Evolutionary conservation across 2,113 vertebrate species (phyloP).

Genomic region (Phyllostomus discolor): DNA sequence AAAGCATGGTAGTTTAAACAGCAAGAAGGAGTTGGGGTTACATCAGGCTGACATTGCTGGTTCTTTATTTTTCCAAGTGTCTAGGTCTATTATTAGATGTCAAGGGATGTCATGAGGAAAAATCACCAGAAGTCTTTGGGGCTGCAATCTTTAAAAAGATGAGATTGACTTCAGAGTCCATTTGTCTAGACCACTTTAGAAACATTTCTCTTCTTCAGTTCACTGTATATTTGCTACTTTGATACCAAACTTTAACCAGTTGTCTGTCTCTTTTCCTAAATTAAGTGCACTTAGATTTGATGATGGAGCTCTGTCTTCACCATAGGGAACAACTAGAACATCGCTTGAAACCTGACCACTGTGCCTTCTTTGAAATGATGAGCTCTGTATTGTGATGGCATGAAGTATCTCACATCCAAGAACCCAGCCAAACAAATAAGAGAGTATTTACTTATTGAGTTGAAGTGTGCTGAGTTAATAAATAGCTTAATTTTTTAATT

Average conservation of each 20-base stretch:
- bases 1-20: background rate
- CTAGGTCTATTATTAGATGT: background rate
- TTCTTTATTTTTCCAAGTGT: background rate
- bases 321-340: background rate
- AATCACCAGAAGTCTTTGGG: background rate
- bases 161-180: background rate
- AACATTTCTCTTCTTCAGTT: background rate
- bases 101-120: conserved; percentile 20
- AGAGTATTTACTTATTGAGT: background rate
- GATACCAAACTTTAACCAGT: background rate
- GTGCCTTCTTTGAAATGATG: background rate
- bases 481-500: background rate
- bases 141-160: background rate
- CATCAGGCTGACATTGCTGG: background rate
- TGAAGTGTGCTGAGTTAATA: background rate
- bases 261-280: background rate
- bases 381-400: background rate
- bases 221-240: conserved; percentile 1
- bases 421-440: background rate
- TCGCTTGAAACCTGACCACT: background rate
- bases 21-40: background rate
- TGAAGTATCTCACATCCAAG: background rate
- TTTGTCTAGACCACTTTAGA: background rate
- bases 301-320: background rate
- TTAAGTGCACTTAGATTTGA: background rate